phyloP scores from a whole-genome alignment of 2,888 invertebrate species.

The Lasioglossum zephyrum region DNA sequence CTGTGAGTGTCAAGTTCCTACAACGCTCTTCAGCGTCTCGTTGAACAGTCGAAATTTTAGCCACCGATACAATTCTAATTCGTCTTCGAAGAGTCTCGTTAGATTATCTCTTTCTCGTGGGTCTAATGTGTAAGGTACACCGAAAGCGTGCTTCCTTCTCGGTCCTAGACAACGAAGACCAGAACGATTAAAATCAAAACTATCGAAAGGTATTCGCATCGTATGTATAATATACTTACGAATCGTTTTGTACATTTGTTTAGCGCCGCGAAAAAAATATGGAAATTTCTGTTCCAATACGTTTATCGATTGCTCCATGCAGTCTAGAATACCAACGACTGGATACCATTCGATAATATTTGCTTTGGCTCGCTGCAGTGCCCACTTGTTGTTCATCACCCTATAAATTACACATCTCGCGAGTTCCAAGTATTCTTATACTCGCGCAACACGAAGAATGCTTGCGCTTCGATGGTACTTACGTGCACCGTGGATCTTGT shows the following conservation, averaged over 20 bases:
- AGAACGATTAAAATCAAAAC: neutral
- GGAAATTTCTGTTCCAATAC: slow-evolving; percentile 86
- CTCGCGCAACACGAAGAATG: neutral
- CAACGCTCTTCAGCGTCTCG: slow-evolving; percentile 70
- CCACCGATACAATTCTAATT: slow-evolving; percentile 87
- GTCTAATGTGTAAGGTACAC: slow-evolving; percentile 47
- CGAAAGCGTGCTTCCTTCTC: slow-evolving; percentile 76
- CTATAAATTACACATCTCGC: slow-evolving; percentile 75
- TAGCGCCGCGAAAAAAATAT: slow-evolving; percentile 86
- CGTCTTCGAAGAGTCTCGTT: slow-evolving; percentile 83
- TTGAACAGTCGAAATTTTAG: slow-evolving; percentile 85
- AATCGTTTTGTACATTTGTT: slow-evolving; percentile 84
- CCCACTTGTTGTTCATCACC: slow-evolving; percentile 86
- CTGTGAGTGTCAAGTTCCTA: neutral
- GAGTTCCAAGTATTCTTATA: neutral
- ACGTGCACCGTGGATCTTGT: slow-evolving; percentile 87
- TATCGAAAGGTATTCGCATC: neutral
- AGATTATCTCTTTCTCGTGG: slow-evolving; percentile 67
- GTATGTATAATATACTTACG: slow-evolving; percentile 82
- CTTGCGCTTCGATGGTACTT: slow-evolving; percentile 77
- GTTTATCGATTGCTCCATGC: slow-evolving; percentile 86
- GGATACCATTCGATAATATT: slow-evolving; percentile 87
- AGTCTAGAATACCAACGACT: slow-evolving; percentile 87
- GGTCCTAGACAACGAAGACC: slow-evolving; percentile 77
- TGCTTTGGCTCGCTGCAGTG: slow-evolving; percentile 85